phyloP scores from a whole-genome alignment of 2,113 vertebrate species.

The Astatoreochromis straeleni region DNA sequence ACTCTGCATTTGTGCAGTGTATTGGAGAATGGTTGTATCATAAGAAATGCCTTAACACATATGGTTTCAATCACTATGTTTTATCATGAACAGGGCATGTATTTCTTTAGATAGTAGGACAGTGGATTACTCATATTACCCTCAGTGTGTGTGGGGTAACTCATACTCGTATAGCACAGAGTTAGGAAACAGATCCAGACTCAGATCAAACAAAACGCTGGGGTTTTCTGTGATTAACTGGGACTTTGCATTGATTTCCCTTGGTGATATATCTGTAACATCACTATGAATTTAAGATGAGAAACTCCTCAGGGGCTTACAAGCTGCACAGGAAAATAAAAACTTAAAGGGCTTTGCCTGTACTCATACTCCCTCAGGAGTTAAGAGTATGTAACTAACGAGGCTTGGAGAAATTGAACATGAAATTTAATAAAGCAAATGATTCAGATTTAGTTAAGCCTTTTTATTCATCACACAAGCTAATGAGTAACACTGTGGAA shows the following conservation, averaged over 20 bases:
- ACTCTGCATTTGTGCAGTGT: constrained; percentile 7
- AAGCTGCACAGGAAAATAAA: not conserved
- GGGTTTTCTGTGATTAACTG: not conserved
- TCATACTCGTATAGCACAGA: not conserved
- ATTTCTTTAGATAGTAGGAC: not conserved
- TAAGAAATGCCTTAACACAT: not conserved
- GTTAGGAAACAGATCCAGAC: not conserved
- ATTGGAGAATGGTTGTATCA: not conserved
- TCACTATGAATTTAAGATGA: not conserved
- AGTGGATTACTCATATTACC: not conserved
- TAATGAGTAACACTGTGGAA: not conserved
- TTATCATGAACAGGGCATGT: not conserved
- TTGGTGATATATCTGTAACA: not conserved
- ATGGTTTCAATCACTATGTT: not conserved
- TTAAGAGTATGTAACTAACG: not conserved
- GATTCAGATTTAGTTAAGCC: not conserved
- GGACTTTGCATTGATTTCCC: constrained; percentile 6
- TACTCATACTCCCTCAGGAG: not conserved
- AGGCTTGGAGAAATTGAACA: not conserved
- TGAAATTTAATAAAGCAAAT: not conserved
- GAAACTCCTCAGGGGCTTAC: not conserved
- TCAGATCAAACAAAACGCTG: not conserved
- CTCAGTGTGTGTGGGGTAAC: not conserved
- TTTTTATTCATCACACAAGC: not conserved
- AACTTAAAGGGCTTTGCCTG: not conserved